phyloP scores from a whole-genome alignment of 2,797 vertebrate genomes.

The Clarias laeviceps region DNA sequence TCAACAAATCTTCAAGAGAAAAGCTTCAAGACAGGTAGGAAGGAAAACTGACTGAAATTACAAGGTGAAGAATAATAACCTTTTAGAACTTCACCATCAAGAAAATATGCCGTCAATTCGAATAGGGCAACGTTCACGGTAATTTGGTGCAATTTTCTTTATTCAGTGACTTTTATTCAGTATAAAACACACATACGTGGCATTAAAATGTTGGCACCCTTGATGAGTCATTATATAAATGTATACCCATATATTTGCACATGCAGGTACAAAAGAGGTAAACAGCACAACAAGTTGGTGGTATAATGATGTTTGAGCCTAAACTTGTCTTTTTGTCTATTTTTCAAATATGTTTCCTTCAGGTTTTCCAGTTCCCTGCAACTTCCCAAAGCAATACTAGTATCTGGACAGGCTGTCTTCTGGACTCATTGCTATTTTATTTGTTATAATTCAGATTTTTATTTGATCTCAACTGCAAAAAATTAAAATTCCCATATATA shows the following conservation, averaged over 20 bases:
- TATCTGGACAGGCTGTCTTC: neutral
- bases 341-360: neutral
- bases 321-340: neutral
- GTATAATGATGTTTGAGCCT: neutral
- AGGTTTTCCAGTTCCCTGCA: neutral
- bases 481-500: neutral
- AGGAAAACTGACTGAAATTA: conserved; percentile 35
- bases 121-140: neutral
- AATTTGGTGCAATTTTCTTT: conserved; percentile 18
- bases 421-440: neutral
- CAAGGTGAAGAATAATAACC: conserved; percentile 26
- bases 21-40: conserved; percentile 29
- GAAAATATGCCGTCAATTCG: neutral
- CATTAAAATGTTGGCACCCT: neutral
- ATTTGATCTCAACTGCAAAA: neutral
- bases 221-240: neutral
- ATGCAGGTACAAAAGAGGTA: neutral
- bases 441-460: neutral
- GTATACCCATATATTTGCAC: too few species aligned
- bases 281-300: neutral
- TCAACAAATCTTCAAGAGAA: conserved; percentile 6
- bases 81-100: neutral
- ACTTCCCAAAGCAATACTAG: neutral
- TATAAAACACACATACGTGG: neutral
- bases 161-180: neutral